Evolutionary conservation across 2,888 invertebrate species (phyloP).

Genomic region (Carcina quercana): DNA sequence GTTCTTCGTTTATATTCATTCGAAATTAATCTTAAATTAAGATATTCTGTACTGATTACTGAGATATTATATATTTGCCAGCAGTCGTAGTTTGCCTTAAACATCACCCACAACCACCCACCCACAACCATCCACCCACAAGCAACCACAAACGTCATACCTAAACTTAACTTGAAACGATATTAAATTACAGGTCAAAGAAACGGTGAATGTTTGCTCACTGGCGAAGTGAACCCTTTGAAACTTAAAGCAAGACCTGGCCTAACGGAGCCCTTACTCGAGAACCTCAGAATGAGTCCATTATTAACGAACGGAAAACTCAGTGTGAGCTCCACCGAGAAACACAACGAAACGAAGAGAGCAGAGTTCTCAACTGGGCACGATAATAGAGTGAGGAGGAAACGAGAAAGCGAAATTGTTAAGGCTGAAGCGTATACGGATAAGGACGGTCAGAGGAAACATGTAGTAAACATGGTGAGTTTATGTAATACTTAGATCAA

Average conservation of each 20-base stretch:
- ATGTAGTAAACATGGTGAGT: slow-evolving; percentile 84
- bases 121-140: too few relatives aligned
- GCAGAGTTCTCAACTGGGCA: slow-evolving; percentile 39
- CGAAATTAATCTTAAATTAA: too few relatives aligned
- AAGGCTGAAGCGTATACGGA: slow-evolving; percentile 80
- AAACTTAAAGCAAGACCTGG: slow-evolving; percentile 66
- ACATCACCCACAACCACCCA: too few relatives aligned
- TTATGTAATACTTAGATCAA: too few relatives aligned
- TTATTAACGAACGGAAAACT: slow-evolving; percentile 47
- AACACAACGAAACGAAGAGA: slow-evolving; percentile 45
- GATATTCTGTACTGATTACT: too few relatives aligned
- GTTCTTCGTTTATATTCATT: too few relatives aligned
- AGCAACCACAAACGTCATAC: too few relatives aligned
- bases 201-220: slow-evolving; percentile 79
- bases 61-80: too few relatives aligned
- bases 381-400: slow-evolving; percentile 68
- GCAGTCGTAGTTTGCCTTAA: too few relatives aligned
- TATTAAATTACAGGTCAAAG: slow-evolving; percentile 75
- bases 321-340: slow-evolving; percentile 48
- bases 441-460: slow-evolving; percentile 80
- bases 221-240: slow-evolving; percentile 79
- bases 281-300: slow-evolving; percentile 65
- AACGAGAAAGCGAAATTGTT: slow-evolving; percentile 81
- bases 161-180: too few relatives aligned
- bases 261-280: slow-evolving; percentile 56